A percentile compares a stretch with the other conserved stretches of the same genome.
phyloP scores from a whole-genome alignment of 2,113 vertebrate genomes.

The Mungos mungo region DNA sequence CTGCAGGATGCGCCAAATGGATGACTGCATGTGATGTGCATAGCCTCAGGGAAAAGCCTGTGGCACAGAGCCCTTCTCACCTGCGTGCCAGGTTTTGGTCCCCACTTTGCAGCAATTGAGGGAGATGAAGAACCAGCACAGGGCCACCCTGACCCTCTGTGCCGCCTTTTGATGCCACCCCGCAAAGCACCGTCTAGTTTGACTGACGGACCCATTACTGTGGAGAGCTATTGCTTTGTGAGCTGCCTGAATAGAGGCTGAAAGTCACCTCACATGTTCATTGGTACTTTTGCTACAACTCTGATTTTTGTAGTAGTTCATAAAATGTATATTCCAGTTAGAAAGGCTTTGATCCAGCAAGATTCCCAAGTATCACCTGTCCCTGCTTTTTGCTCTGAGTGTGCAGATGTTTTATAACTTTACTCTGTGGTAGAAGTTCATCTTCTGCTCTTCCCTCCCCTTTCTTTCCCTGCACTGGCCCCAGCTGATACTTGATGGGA shows the following conservation, averaged over 20 bases:
- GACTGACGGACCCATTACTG: not conserved
- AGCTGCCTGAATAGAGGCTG: not conserved
- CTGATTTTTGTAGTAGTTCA: not conserved
- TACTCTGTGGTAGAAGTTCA: not conserved
- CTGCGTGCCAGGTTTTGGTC: not conserved
- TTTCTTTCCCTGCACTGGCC: not conserved
- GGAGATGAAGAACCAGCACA: not conserved
- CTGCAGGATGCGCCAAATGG: not conserved
- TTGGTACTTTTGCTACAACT: not conserved
- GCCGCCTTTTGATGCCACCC: not conserved
- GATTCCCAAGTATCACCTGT: not conserved
- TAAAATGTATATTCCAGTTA: not conserved
- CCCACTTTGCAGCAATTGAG: not conserved
- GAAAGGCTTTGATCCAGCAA: slow-evolving; percentile 16
- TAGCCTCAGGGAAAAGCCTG: not conserved
- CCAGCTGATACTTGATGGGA: not conserved
- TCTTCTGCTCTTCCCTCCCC: not conserved
- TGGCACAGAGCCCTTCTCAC: not conserved
- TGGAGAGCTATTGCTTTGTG: not conserved
- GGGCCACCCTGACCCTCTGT: not conserved
- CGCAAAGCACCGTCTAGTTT: not conserved
- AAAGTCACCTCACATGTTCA: not conserved
- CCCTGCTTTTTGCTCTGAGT: not conserved
- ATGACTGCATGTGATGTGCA: not conserved
- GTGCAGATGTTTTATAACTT: not conserved